Evolutionary conservation across 1,140 invertebrate species (phyloP).

Genomic region (Nymphalis io): DNA sequence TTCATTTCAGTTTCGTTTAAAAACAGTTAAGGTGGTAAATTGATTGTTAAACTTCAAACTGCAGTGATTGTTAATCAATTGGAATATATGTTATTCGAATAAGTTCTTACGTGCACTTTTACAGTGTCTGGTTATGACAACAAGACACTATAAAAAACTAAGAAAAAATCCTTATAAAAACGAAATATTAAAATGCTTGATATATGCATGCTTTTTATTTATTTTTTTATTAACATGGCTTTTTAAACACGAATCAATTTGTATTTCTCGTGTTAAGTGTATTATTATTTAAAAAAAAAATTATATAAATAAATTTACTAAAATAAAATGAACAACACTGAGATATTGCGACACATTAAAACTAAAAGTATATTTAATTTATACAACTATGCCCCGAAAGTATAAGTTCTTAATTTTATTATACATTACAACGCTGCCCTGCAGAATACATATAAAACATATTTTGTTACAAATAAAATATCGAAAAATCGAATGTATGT

Average conservation of each 20-base stretch:
- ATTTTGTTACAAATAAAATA: constrained; percentile 20
- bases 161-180: background rate
- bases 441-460: constrained; percentile 19
- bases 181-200: too few species aligned
- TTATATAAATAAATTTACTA: constrained; percentile 32
- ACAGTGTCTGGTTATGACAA: too few species aligned
- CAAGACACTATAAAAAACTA: background rate
- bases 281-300: constrained; percentile 25
- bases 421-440: constrained; percentile 15
- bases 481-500: too few species aligned
- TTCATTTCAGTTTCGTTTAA: background rate
- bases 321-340: constrained; percentile 40
- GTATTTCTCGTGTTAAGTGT: background rate
- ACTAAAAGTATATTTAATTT: constrained; percentile 35
- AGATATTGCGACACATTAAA: constrained; percentile 39
- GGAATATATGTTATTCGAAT: too few species aligned
- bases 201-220: background rate
- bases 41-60: too few species aligned
- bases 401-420: constrained; percentile 20
- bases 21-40: too few species aligned
- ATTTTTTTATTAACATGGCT: constrained; percentile 6
- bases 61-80: too few species aligned
- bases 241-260: background rate
- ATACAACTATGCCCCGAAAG: constrained; percentile 43
- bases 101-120: too few species aligned